Conservation (phyloP, 2,888 invertebrate species). For the Plagodis pulveraria region DNA sequence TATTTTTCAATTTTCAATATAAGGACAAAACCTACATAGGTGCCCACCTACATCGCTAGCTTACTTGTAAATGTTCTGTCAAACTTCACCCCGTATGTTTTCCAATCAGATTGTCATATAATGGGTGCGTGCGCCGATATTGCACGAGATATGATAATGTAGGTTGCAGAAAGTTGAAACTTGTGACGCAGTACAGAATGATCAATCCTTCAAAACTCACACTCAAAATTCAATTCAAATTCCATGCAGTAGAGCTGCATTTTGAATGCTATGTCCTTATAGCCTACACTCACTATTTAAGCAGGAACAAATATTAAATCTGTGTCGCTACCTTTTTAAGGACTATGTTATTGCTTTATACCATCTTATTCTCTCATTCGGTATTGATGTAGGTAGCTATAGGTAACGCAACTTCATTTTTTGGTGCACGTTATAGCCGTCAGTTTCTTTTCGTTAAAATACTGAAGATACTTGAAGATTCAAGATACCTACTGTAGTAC, state of each 20-base stretch:
- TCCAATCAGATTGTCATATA: constrained; percentile 18
- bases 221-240: no score
- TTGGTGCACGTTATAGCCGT: background rate
- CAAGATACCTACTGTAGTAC: no score
- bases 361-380: constrained; percentile 4
- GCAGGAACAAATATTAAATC: background rate
- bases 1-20: no score
- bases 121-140: constrained; percentile 43
- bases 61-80: background rate
- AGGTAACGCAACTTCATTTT: background rate
- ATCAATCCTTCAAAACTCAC: no score
- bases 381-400: constrained; percentile 13
- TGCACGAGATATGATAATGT: constrained; percentile 55
- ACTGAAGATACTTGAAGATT: no score
- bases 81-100: constrained; percentile 26
- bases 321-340: constrained; percentile 31
- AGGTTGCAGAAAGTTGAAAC: constrained; percentile 49
- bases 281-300: constrained; percentile 42
- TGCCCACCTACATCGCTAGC: no score
- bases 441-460: no score
- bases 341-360: constrained; percentile 37
- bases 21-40: no score
- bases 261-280: constrained; percentile 2
- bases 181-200: no score
- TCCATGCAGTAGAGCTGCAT: no score